Base-by-base conservation (phyloP, 2,113 vertebrate genomes). In the Romanogobio albipinnatus region DNA sequence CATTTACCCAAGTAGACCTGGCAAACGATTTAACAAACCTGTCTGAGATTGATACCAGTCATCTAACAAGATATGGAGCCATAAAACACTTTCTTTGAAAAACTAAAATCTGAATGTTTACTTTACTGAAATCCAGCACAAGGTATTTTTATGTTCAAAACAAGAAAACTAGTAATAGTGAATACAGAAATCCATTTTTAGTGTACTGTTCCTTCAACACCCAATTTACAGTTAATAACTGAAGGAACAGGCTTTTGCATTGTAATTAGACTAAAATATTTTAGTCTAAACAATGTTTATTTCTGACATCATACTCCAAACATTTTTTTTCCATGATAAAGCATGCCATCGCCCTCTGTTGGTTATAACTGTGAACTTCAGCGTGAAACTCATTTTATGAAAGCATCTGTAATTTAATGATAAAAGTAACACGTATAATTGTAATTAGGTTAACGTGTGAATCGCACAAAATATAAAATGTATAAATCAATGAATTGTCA, bases 291-390 rank as follows among this genome's bases (percentile, higher is more conserved):
- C 9, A n/a, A 4, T 61, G 5, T 56, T 56, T 56, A 56, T 56
- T 56, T 19, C 51, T 56, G 51, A 56, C 51, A n/a, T 24, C 10
- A 51, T 47, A 7, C 36, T 43, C 17, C 29, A 22, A 56, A n/a
- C 8, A 4, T 7, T n/a, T 2, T n/a, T 78, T 61, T n/a, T 22
- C 36, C 59, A 33, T 22, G 51, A 77, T 56, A 84, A 87, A 68
- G 87, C 14, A 84, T 85, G 68, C 85, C 75, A 87, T 59, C 71
- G 90, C 93, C 93, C 88, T 88, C 93, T 93, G 88, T 75, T 89
- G 92, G 90, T 68, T 6, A 49, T 49, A 74, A 15, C 5, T 24
- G 1, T 15, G 10, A 74, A 74, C n/a, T 26, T 47, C 5, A 24
- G 24, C 22, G 45, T 73, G 11, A 73, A 73, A 24, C 36, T 13